phyloP scores from a whole-genome alignment of 2,113 vertebrate genomes.

The Rhinogobius similis region DNA sequence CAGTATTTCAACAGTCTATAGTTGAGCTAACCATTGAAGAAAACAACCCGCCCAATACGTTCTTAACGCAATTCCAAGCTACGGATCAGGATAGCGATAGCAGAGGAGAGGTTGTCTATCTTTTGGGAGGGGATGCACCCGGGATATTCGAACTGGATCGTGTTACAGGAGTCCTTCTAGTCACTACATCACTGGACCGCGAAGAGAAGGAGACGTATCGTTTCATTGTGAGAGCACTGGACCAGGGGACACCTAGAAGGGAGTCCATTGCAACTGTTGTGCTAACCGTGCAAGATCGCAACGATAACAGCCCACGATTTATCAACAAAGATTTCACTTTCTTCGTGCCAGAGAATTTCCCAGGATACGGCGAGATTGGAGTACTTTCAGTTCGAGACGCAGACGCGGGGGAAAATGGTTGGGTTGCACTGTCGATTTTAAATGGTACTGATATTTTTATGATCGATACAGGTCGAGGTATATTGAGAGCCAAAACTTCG shows the following conservation, averaged over 20 bases:
- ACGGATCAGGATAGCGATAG: constrained; percentile 89
- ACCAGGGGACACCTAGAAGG: constrained; percentile 86
- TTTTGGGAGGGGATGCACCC: constrained; percentile 89
- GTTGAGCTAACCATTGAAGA: constrained; percentile 91
- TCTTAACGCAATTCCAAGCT: constrained; percentile 88
- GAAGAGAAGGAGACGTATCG: constrained; percentile 95
- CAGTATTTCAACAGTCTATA: constrained; percentile 86
- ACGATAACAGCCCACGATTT: constrained; percentile 96
- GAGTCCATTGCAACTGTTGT: constrained; percentile 91
- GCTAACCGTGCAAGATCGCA: constrained; percentile 91
- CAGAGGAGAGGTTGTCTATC: constrained; percentile 86
- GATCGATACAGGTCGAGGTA: constrained; percentile 93
- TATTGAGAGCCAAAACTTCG: constrained; percentile 89
- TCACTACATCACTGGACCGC: constrained; percentile 88
- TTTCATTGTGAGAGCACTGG: constrained; percentile 90
- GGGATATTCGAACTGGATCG: constrained; percentile 87
- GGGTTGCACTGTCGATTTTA: constrained; percentile 93
- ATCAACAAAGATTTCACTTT: constrained; percentile 99
- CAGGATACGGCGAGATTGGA: constrained; percentile 95
- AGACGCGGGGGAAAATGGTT: constrained; percentile 91
- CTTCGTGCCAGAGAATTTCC: constrained; percentile 97
- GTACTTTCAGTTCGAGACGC: constrained; percentile 94
- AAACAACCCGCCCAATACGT: constrained; percentile 90
- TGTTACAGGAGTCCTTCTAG: constrained; percentile 86
- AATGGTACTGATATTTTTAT: constrained; percentile 96